Base-by-base conservation (phyloP, 2,888 invertebrate species). In the Calameuta pallipes region DNA sequence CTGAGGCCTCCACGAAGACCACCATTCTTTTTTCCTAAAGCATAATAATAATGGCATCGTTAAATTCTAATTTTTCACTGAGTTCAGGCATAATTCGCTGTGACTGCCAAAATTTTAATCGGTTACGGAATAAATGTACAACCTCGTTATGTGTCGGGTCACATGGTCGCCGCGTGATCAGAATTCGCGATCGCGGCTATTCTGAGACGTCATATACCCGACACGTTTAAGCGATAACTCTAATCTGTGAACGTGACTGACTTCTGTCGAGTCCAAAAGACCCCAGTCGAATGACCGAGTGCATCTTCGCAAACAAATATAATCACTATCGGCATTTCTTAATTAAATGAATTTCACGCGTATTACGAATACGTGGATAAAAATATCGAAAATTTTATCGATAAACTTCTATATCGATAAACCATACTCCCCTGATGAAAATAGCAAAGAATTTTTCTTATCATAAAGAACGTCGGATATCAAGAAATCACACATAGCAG, bases 21-120 rank as follows among this genome's bases (percentile, higher is more conserved):
- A 98, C 96, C 98, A 98, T 98, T 84, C 96, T 94, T 92, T 98
- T 98, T 91, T 97, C 98, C 97, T 98, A 92, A 1, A 93, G 23
- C 23, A 56, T 4, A 56, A 56, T 56, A 56, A 23, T 2, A 2
- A 23, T 9, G 23, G 0, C 56, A 9, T 56, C 9, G 56, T 2
- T 56, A 56, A 56, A 56, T 56, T 56, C 56, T 56, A 9, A 56
- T 23, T 56, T 56, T 0, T 9, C 56, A 56, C 23, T 23, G 9
- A 56, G 0, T 23, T 56, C 23, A 2, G 41, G 23, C 41, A 56
- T 9, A 23, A 56, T 23, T 56, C 9, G 9, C 9, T 23, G 15
- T 56, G 23, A 56, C 9, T 9, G 56, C 0, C 9, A 0, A 56
- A 1, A 23, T 6, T 9, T 23, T 56, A 9, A 56, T 56, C 6